Evolutionary conservation across 1,140 invertebrate species (phyloP).

Genomic region (Heliconius hewitsoni): DNA sequence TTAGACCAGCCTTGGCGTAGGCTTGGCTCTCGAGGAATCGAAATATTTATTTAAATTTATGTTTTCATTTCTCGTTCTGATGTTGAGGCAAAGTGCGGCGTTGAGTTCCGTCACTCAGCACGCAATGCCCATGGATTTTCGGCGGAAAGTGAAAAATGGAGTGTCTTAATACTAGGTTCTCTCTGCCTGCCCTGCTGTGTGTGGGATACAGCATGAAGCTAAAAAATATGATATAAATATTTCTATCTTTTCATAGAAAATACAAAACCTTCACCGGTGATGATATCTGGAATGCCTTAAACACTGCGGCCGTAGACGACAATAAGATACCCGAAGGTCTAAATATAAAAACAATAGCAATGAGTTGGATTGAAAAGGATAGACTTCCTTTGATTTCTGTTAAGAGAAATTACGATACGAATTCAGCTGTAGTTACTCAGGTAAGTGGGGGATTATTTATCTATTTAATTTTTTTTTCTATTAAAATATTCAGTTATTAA

Average conservation of each 20-base stretch:
- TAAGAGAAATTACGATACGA: slow-evolving; percentile 85
- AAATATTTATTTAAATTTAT: no score
- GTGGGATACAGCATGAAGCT: not conserved
- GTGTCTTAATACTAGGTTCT: no score
- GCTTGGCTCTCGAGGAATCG: no score
- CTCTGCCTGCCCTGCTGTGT: no score
- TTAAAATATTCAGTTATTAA: no score
- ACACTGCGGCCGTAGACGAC: slow-evolving; percentile 84
- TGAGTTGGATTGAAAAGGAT: slow-evolving; percentile 91
- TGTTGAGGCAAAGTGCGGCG: no score
- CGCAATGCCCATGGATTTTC: no score
- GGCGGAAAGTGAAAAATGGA: no score
- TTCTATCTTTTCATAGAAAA: slow-evolving; percentile 72
- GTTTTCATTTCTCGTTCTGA: no score
- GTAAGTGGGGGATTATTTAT: slow-evolving; percentile 62
- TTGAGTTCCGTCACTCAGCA: no score
- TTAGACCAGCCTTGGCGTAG: no score
- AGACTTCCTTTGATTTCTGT: slow-evolving; percentile 90
- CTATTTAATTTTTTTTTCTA: no score
- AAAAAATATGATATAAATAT: not conserved
- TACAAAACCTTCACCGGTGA: slow-evolving; percentile 89
- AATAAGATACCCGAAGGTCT: slow-evolving; percentile 82
- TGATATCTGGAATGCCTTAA: slow-evolving; percentile 90
- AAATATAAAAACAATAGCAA: slow-evolving; percentile 85
- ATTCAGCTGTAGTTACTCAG: slow-evolving; percentile 85